Evolutionary conservation across 2,888 invertebrate species (phyloP).

Genomic region (Lycophotia porphyrea): DNA sequence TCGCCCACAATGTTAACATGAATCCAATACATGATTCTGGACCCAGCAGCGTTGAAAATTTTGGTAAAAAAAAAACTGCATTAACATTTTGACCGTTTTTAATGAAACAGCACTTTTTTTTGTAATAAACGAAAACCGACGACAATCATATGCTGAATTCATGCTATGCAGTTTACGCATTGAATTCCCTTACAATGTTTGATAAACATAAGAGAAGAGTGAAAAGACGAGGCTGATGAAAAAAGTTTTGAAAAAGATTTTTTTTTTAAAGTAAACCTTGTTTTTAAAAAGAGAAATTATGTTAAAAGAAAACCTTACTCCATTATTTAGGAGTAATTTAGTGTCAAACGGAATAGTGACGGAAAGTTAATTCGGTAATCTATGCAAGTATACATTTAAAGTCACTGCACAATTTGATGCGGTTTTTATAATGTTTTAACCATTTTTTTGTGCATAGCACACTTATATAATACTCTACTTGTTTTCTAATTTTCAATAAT

Average conservation of each 20-base stretch:
- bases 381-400: neutral
- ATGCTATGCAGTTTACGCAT: neutral
- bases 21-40: neutral
- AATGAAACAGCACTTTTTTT: neutral
- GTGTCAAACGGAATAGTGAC: neutral
- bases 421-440: neutral
- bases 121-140: neutral
- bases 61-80: neutral
- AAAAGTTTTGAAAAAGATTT: too few relatives aligned
- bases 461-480: neutral
- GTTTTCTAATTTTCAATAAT: neutral
- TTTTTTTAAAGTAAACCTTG: too few relatives aligned
- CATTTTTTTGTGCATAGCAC: neutral
- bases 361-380: neutral
- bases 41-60: neutral
- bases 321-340: conserved; percentile 1
- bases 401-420: neutral
- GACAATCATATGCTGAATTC: neutral
- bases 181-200: neutral
- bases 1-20: neutral
- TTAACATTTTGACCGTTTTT: neutral
- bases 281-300: neutral
- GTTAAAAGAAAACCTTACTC: neutral
- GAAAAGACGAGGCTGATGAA: neutral
- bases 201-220: neutral